These are phyloP conservation scores for Psittacus erithacus DNA, from an alignment of 2,113 vertebrate species.

Conservation along the genomic window DNA sequence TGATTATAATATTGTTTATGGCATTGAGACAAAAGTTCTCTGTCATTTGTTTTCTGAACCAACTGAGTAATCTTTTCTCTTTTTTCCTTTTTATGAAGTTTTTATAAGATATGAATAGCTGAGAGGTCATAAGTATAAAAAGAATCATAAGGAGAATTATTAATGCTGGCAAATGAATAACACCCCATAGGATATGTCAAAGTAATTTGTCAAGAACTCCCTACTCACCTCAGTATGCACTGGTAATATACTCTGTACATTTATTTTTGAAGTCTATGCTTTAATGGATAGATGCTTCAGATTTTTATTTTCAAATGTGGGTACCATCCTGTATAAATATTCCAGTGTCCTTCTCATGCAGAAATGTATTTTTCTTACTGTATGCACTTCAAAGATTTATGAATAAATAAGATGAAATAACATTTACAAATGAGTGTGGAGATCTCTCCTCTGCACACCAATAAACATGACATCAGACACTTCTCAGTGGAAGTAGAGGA, in stretches of 20 bases:
- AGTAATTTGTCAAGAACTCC: not conserved
- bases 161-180: constrained; percentile 1
- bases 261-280: not conserved
- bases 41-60: not conserved
- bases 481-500: not conserved
- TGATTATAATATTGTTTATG: not conserved
- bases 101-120: not conserved
- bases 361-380: not conserved
- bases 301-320: not conserved
- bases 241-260: not conserved
- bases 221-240: not conserved
- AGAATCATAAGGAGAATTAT: not conserved
- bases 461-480: not conserved
- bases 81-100: not conserved
- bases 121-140: not conserved
- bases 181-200: not conserved
- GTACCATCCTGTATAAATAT: not conserved
- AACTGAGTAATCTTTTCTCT: not conserved
- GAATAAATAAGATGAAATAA: constrained; percentile 5
- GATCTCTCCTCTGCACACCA: not conserved
- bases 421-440: not conserved
- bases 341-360: not conserved
- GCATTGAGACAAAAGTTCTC: not conserved
- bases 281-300: not conserved
- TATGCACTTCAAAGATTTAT: not conserved